Base-by-base conservation (phyloP, 2,888 invertebrate genomes). In the Cheilosia scutellata region DNA sequence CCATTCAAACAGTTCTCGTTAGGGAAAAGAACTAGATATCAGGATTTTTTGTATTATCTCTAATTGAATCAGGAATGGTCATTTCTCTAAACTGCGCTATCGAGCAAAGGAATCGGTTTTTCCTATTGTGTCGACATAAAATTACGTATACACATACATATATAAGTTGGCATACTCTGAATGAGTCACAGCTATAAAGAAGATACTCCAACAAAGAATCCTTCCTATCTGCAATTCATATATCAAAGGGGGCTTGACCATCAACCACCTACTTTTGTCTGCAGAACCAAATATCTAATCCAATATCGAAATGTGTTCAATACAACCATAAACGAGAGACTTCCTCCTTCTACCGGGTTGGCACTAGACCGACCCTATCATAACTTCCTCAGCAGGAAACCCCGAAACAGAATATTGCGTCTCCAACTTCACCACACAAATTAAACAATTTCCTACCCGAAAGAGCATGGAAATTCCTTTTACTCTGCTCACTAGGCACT, bases 361-460 rank as follows among this genome's bases (percentile, higher is more conserved):
- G 25, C 60, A 31, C 5, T 55, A 55, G 29, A 51, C 60, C 58
- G 44, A 53, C 27, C 33, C 51, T 74, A 53, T 70, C 68, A 47
- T 70, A 79, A 84, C 74, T 79, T 70, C 70, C 79, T 53, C 62
- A 55, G 60, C 76, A 77, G 82, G 77, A 78, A 74, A 60, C 58
- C 13, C 71, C 42, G 7, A 47, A 51, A 27, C 62, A 40, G n/a
- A 62, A 27, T 63, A 44, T 25, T 66, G 58, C 27, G 58, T 44
- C 62, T 33, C 51, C 44, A 20, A 37, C 74, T 40, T 55, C n/a
- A 68, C 57, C 71, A 33, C 55, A 80, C 58, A 80, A 84, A 70
- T 76, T 76, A 75, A 76, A 76, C 80, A 80, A 80, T 79, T 71
- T 84, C 70, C 63, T 57, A 5, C 47, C 42, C 53, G 9, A 42